These are phyloP conservation scores for Scrobipalpa atriplicella DNA, from an alignment of 2,888 invertebrate species.

Conservation along the genomic window DNA sequence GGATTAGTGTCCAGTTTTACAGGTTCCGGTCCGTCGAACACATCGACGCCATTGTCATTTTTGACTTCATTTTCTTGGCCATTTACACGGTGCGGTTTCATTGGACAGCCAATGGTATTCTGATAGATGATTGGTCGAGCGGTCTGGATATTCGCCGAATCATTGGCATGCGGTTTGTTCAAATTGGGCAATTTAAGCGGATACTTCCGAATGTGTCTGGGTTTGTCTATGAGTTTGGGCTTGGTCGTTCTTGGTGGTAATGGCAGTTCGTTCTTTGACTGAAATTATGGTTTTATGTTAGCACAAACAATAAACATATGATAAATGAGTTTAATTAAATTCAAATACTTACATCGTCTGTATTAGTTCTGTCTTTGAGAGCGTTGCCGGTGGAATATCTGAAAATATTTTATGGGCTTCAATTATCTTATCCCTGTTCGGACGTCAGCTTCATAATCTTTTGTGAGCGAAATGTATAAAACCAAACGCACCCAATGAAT, in stretches of 20 bases:
- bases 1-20: slow-evolving; percentile 56
- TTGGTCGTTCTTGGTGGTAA: slow-evolving; percentile 66
- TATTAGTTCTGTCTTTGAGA: slow-evolving; percentile 29
- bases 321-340: background rate
- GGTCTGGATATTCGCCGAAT: slow-evolving; percentile 26
- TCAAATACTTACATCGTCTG: slow-evolving; percentile 39
- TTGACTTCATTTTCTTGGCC: slow-evolving; percentile 11
- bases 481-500: no score
- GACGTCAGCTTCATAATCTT: no score
- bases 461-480: no score
- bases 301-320: background rate
- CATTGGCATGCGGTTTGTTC: background rate
- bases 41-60: slow-evolving; percentile 44
- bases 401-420: background rate
- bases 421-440: background rate
- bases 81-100: slow-evolving; percentile 30
- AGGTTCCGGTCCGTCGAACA: slow-evolving; percentile 51
- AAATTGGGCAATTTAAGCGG: slow-evolving; percentile 55
- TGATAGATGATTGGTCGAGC: slow-evolving; percentile 58
- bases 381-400: background rate
- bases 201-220: slow-evolving; percentile 67
- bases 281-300: slow-evolving; percentile 33
- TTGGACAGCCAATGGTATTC: slow-evolving; percentile 51
- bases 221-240: slow-evolving; percentile 65
- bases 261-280: slow-evolving; percentile 60